Conservation (phyloP, 2,797 vertebrate species). For the Pipistrellus nathusii region DNA sequence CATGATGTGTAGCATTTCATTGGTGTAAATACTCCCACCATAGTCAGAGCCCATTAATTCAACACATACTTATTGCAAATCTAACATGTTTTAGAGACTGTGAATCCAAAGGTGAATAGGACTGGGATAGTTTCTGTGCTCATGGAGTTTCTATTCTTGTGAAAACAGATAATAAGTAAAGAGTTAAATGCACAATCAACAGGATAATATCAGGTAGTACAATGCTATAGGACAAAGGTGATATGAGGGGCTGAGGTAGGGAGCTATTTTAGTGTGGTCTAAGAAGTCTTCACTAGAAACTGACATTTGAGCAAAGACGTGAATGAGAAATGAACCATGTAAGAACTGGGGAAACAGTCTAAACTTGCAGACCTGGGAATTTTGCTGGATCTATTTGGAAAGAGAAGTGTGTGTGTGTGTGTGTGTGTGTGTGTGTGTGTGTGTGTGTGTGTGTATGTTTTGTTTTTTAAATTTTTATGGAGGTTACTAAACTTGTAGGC, state of each 20-base stretch:
- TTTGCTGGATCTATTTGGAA: neutral
- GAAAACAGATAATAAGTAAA: neutral
- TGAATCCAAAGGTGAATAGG: neutral
- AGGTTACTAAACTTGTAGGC: neutral
- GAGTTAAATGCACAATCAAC: neutral
- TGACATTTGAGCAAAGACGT: neutral
- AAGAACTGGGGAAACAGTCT: neutral
- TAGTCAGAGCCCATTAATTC: neutral
- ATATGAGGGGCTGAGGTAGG: neutral
- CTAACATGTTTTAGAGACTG: neutral
- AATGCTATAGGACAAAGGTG: neutral
- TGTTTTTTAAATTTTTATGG: neutral
- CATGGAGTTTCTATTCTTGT: neutral
- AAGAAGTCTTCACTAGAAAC: neutral
- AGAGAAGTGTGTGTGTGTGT: neutral
- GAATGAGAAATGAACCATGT: neutral
- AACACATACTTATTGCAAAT: neutral
- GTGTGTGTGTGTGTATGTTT: too few relatives aligned
- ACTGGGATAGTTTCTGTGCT: neutral
- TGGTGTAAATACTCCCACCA: neutral
- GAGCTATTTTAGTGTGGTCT: neutral
- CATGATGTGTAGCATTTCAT: neutral
- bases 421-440: too few relatives aligned
- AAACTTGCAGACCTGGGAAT: neutral
- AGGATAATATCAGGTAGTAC: neutral